Evolutionary conservation across 2,113 vertebrate species (phyloP).

Genomic region (Pedetes capensis): DNA sequence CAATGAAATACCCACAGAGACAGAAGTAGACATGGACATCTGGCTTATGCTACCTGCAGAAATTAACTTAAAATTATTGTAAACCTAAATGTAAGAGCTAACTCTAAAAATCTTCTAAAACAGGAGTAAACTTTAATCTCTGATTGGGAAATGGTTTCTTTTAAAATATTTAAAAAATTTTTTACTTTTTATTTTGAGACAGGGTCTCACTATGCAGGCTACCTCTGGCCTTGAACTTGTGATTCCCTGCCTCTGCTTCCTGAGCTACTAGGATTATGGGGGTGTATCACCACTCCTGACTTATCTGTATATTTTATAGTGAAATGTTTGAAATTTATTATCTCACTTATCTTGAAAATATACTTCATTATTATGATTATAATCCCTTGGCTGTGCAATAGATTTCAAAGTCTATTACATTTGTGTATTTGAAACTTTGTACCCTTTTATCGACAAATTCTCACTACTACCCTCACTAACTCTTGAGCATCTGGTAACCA

Average conservation of each 20-base stretch:
- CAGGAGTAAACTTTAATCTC: not conserved
- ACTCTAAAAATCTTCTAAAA: not conserved
- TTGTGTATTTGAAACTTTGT: not conserved
- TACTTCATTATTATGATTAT: not conserved
- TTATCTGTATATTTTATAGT: not conserved
- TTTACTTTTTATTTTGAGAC: too few species aligned
- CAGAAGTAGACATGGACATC: not conserved
- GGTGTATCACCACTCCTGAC: too few species aligned
- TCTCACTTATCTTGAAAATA: not conserved
- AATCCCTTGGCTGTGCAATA: not conserved
- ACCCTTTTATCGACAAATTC: not conserved
- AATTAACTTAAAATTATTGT: not conserved
- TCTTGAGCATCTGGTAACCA: not conserved
- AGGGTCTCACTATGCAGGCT: too few species aligned
- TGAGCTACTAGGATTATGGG: too few species aligned
- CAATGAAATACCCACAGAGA: not conserved
- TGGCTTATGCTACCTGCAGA: not conserved
- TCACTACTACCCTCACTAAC: not conserved
- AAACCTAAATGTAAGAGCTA: not conserved
- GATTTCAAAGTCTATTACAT: not conserved
- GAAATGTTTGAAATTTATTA: not conserved
- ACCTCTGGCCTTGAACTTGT: too few species aligned
- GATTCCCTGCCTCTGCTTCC: too few species aligned
- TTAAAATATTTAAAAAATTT: not conserved
- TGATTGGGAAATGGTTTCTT: not conserved